Evolutionary conservation across 2,113 vertebrate species (phyloP).

Genomic region (Barbus barbus): DNA sequence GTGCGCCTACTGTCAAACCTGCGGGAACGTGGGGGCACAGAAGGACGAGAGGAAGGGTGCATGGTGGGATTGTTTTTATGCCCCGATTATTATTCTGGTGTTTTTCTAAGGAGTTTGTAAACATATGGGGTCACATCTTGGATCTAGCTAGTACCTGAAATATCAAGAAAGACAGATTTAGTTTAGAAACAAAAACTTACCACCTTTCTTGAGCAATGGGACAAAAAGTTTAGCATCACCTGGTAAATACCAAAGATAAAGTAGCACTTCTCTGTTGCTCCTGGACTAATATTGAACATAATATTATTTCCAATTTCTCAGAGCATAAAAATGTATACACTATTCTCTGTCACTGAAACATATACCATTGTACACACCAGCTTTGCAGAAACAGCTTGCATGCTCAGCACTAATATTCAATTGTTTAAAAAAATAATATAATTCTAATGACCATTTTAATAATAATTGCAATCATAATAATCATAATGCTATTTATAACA

Average conservation of each 20-base stretch:
- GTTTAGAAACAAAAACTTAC: constrained; percentile 48
- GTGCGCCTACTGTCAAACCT: constrained; percentile 67
- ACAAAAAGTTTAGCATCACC: background rate
- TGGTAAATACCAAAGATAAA: background rate
- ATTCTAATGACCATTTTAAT: background rate
- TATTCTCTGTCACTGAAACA: background rate
- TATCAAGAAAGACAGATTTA: constrained; percentile 64
- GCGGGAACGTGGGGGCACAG: constrained; percentile 68
- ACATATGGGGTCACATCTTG: constrained; percentile 71
- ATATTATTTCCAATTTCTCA: background rate
- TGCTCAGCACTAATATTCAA: background rate
- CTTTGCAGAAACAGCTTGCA: background rate
- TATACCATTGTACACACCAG: background rate
- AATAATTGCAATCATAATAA: background rate
- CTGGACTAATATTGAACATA: background rate
- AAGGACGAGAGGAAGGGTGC: constrained; percentile 68
- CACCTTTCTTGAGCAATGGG: background rate
- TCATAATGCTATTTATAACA: background rate
- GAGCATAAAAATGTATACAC: background rate
- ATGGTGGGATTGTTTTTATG: constrained; percentile 61
- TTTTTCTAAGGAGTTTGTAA: constrained; percentile 63
- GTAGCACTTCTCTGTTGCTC: background rate
- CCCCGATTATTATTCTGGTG: constrained; percentile 50
- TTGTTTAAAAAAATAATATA: background rate
- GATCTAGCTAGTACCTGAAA: constrained; percentile 72